Conservation (phyloP, 2,113 vertebrate genomes). For the Salvator merianae region DNA sequence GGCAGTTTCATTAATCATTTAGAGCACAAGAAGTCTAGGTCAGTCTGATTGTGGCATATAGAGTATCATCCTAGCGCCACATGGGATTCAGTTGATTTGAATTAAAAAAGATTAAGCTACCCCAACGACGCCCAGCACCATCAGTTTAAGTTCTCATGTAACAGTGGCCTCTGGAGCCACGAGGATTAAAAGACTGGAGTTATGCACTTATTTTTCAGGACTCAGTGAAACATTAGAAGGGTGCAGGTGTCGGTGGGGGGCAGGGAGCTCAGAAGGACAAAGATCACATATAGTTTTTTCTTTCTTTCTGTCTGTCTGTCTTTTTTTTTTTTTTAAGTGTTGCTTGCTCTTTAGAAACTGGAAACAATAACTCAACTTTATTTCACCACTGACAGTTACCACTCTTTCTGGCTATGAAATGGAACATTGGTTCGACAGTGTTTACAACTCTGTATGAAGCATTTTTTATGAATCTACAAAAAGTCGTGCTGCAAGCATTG, state of each 20-base stretch:
- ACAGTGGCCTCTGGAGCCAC: slow-evolving; percentile 96
- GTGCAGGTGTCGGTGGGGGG: slow-evolving; percentile 92
- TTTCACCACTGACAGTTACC: slow-evolving; percentile 85
- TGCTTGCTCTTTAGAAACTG: slow-evolving; percentile 86
- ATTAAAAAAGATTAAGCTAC: slow-evolving; percentile 93
- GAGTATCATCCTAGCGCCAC: slow-evolving; percentile 95
- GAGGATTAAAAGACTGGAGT: slow-evolving; percentile 99
- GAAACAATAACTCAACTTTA: slow-evolving; percentile 92
- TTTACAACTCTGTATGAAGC: slow-evolving; percentile 77
- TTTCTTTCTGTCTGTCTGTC: slow-evolving; percentile 33
- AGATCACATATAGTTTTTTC: slow-evolving; percentile 78
- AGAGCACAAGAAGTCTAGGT: slow-evolving; percentile 98
- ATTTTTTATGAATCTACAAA: slow-evolving; percentile 61
- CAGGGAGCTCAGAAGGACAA: slow-evolving; percentile 75
- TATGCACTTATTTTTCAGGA: slow-evolving; percentile 97
- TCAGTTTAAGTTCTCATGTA: slow-evolving; percentile 95
- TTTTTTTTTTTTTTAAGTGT: too few relatives aligned
- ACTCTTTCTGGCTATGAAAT: slow-evolving; percentile 79
- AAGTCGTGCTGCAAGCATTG: slow-evolving; percentile 27
- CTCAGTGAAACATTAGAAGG: slow-evolving; percentile 92
- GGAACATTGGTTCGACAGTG: slow-evolving; percentile 77
- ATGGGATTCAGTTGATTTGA: slow-evolving; percentile 94
- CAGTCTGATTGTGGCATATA: slow-evolving; percentile 99
- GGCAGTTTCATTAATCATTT: slow-evolving; percentile 99
- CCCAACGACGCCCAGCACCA: slow-evolving; percentile 88